Base-by-base conservation (phyloP, 1,140 invertebrate species). In the Drosophila grimshawi region DNA sequence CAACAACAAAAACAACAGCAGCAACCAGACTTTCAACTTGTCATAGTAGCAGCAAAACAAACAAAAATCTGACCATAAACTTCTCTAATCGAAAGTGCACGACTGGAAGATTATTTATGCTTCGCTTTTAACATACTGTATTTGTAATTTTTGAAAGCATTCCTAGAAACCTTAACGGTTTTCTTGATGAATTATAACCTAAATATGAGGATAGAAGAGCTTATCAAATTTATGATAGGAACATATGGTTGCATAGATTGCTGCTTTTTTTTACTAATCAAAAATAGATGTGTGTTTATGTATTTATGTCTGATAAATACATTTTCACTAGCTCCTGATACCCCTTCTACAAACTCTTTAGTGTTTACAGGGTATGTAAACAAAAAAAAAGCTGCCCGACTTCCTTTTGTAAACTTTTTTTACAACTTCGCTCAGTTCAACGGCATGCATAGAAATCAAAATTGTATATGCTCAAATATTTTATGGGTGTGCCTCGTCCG, bases 371-470 rank as follows among this genome's bases (percentile, higher is more conserved):
- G 39, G 57, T 51, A 56, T 73, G 52, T 71, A 43, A 72, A 29
- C 53, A 35, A 55, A 32, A 59, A 56, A 76, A 66, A 76, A 52
- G 66, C 61, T 74, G 45, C 60, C 52, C 61, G 62, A 62, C 71
- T 83, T 76, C 71, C 76, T 62, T 81, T 35, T 69, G 41, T 64
- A 56, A 66, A 59, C 41, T 59, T 56, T 45, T 43, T 39, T 43
- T 8, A 52, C 45, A 45, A 53, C 55, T 62, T 74, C 2, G 46
- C 30, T 7, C 11, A 41, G 62, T 33, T 55, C 35, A 43, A 59
- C 65, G 67, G 57, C 66, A 71, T 75, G 80, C 80, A 82, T 83
- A 83, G 80, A 83, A 83, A 83, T 79, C 76, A 76, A 79, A 83
- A 76, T 72, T 76, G 62, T 81, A 75, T 74, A 71, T 74, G 57